Base-by-base conservation (phyloP, 1,140 invertebrate genomes). In the Harlomillsia oculata region DNA sequence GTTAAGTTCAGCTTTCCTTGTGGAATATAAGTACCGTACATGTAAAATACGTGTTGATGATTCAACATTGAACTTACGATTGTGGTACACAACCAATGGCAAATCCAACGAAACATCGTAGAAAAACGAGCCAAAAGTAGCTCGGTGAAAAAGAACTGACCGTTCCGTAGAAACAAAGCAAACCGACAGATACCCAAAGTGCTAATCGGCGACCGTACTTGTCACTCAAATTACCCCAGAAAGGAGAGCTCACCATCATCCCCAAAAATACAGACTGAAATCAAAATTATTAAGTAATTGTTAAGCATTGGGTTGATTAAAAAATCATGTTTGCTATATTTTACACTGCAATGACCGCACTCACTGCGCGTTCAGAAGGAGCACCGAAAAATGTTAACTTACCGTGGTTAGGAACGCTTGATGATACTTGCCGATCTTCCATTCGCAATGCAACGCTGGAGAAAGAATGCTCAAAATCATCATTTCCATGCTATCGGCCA, bases 401-500 rank as follows among this genome's bases (percentile, higher is more conserved):
- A 83, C 82, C 28, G 83, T 86, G 36, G 84, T 87, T 5, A 84
- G 79, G 21, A 84, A 69, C 30, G 84, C 84, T 72, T 85, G 79
- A 65, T 83, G 77, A 70, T 80, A 89, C 73, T 84, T 80, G 60
- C 83, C 80, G 61, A 97, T 86, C 67, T 85, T 82, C 92, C 92
- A 97, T 72, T 89, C 85, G 73, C 92, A 97, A 69, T 91, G 88
- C 18, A 97, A 72, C 0, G 91, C 88, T 41, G 92, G 91, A 41
- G 88, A 89, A 14, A 97, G 71, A 62, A 97, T 94, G 64, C 88
- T 89, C 6, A 97, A 74, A 68, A 97, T 93, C 69, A 93, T 96
- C 86, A 97, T 96, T 76, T 97, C 93, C 92, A 97, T 96, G 36
- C 89, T 92, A 72, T 97, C 93, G 26, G 92, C 88, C 91, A 95